Conservation (phyloP, 2,888 invertebrate genomes). For the Drosophila lacicola region DNA sequence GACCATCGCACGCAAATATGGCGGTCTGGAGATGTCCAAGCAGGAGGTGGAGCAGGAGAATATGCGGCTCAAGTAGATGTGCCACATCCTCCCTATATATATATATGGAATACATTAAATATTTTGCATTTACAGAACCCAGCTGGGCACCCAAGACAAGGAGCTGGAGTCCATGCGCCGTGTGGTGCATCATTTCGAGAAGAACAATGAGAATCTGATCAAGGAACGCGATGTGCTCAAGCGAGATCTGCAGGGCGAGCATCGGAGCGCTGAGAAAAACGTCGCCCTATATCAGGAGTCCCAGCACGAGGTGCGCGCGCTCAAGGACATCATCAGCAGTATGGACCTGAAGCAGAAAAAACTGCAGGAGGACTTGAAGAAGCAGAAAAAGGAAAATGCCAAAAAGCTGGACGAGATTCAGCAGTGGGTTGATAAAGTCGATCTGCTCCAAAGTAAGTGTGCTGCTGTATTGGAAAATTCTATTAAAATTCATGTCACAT, state of each 20-base stretch:
- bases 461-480: too few relatives aligned
- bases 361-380: constrained; percentile 70
- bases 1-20: constrained; percentile 80
- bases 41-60: constrained; percentile 79
- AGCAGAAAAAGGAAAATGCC: constrained; percentile 79
- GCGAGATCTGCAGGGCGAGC: constrained; percentile 78
- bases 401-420: constrained; percentile 84
- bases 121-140: constrained; percentile 62
- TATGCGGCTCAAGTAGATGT: constrained; percentile 75
- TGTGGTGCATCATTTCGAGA: constrained; percentile 81
- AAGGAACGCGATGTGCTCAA: constrained; percentile 83
- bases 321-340: constrained; percentile 78
- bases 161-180: constrained; percentile 83
- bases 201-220: constrained; percentile 78
- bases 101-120: background rate
- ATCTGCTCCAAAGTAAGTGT: constrained; percentile 78
- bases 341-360: constrained; percentile 80
- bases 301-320: constrained; percentile 82
- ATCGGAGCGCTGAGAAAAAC: constrained; percentile 65
- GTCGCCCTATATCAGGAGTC: constrained; percentile 76
- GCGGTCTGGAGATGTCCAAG: constrained; percentile 75
- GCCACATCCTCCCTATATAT: background rate
- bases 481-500: too few relatives aligned
- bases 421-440: constrained; percentile 81
- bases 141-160: constrained; percentile 82